Evolutionary conservation across 2,888 invertebrate species (phyloP).

Genomic region (Cerastis rubricosa): DNA sequence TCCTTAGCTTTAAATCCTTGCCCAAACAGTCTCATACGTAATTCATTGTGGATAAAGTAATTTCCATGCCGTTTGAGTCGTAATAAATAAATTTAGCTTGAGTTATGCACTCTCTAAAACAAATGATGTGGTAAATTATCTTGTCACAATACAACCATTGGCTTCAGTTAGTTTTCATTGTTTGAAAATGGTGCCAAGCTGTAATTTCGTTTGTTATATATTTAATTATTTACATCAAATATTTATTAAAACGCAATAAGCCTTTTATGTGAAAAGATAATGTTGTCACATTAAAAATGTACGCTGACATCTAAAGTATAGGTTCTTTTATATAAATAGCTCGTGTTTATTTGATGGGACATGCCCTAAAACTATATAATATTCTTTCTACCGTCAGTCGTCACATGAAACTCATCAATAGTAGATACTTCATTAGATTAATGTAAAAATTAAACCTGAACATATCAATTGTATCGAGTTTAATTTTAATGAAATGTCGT

Average conservation of each 20-base stretch:
- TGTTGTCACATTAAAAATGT: conserved; percentile 69
- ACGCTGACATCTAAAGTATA: conserved; percentile 66
- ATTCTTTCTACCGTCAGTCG: conserved; percentile 27
- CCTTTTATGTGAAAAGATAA: conserved; percentile 65
- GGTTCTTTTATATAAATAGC: conserved; percentile 44
- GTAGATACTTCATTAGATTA: conserved; percentile 23
- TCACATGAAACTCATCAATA: conserved; percentile 14
- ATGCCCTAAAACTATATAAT: conserved; percentile 8
- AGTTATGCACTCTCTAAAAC: conserved; percentile 73
- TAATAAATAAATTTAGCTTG: conserved; percentile 69
- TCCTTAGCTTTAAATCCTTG: conserved; percentile 25
- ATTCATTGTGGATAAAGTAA: conserved; percentile 57
- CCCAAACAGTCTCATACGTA: conserved; percentile 24
- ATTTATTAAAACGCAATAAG: conserved; percentile 57
- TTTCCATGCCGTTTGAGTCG: conserved; percentile 53
- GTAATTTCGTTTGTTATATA: conserved; percentile 59
- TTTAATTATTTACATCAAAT: conserved; percentile 50
- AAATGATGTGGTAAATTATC: conserved; percentile 68
- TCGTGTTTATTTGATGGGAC: conserved; percentile 4
- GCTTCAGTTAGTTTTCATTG: conserved; percentile 59
- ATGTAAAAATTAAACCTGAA: conserved; percentile 50
- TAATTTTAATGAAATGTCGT: conserved; percentile 29
- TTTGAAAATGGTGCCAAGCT: conserved; percentile 70
- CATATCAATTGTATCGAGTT: conserved; percentile 62
- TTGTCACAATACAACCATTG: conserved; percentile 61